Evolutionary conservation across 1,140 invertebrate genomes (phyloP).

Genomic region (Drosophila biarmipes): DNA sequence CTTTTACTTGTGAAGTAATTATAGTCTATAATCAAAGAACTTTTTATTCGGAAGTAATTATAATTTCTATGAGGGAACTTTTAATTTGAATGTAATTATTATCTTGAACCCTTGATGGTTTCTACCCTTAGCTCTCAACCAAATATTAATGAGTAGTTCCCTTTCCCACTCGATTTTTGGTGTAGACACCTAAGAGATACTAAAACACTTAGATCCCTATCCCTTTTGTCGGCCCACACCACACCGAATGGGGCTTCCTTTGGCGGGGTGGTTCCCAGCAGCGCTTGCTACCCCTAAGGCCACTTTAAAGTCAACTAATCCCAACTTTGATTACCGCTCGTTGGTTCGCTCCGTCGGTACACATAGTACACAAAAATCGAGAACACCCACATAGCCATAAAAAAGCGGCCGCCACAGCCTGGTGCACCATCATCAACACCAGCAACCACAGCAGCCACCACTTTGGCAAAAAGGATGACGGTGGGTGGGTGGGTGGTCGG

Average conservation of each 20-base stretch:
- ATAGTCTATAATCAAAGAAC: too few relatives aligned
- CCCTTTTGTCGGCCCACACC: conserved; percentile 13
- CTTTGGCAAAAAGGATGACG: conserved; percentile 3
- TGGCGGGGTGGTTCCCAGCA: conserved; percentile 18
- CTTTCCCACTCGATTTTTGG: not conserved
- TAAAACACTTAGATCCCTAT: conserved; percentile 32
- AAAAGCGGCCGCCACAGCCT: conserved; percentile 34
- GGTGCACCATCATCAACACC: conserved; percentile 50
- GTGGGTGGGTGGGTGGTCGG: not conserved
- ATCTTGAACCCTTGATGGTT: too few relatives aligned
- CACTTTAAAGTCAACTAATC: conserved; percentile 60
- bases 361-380: conserved; percentile 4
- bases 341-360: not conserved
- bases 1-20: too few relatives aligned
- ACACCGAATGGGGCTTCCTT: conserved; percentile 8
- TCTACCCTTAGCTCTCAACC: not conserved
- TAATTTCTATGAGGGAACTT: too few relatives aligned
- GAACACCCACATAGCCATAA: conserved; percentile 30
- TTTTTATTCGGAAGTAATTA: too few relatives aligned
- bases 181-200: conserved; percentile 38
- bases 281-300: conserved; percentile 42
- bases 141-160: not conserved
- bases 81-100: too few relatives aligned
- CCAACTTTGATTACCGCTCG: conserved; percentile 46
- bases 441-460: conserved; percentile 45